Evolutionary conservation across 2,888 invertebrate genomes (phyloP), one percentile per base, ranked within the genome.

Genomic region (Papilio protenor): DNA sequence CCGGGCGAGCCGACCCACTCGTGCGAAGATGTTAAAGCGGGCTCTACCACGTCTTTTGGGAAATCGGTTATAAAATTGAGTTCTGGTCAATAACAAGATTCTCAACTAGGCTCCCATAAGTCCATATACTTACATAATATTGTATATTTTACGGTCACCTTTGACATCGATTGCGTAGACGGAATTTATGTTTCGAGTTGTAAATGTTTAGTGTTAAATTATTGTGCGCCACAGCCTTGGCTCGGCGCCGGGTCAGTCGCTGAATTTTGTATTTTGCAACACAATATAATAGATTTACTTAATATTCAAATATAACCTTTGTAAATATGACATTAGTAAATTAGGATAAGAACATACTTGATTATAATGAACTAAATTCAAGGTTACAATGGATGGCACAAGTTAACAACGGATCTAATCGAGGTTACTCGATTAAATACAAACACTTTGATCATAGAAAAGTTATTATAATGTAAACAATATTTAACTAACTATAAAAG

Each of bases 221-320:
- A 76, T 72, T 71, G 57, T 57, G 47, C 23, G 61, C 55, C 11
- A 4, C 69, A 59, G 49, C 77, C 77, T 77, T 77, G 77, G 59
- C 27, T n/a, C 57, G 45, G 27, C 55, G 55, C n/a, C 27, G 61
- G 45, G 27, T 77, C 73, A 64, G n/a, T 27, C 10, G 77, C 45
- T 49, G 49, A 77, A 57, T 77, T 77, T 77, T 23, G 61, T 77
- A 61, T 77, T 74, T 74, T 74, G 77, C 77, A 77, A 77, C 74
- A 49, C 33, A 73, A 59, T 47, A 74, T 74, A 74, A 77, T 77
- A 71, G 55, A 78, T 72, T 61, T 75, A 72, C 61, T 40, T 10
- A 72, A 78, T 75, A 78, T 75, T 78, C 40, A 75, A 72, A 75
- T 74, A 71, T 75, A 78, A 78, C 75, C 78, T 78, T 78, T 78